phyloP scores from a whole-genome alignment of 2,888 invertebrate genomes.

The Creontiades dilutus region DNA sequence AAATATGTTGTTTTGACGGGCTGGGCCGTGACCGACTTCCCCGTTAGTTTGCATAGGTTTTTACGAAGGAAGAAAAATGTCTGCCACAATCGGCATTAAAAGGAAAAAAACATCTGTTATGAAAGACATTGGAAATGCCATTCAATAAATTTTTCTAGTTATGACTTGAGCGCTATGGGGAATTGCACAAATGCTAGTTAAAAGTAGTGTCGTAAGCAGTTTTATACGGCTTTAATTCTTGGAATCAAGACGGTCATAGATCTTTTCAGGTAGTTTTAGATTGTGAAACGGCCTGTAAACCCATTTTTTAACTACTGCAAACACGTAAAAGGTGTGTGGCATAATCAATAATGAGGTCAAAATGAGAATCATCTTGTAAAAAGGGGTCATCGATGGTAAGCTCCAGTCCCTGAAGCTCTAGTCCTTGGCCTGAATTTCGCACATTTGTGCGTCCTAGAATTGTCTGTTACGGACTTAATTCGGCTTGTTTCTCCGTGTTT shows the following conservation, averaged over 20 bases:
- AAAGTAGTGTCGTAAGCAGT: constrained; percentile 27
- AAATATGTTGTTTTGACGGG: constrained; percentile 22
- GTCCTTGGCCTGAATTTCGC: no score
- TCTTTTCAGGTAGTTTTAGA: background rate
- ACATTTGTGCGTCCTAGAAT: no score
- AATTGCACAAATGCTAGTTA: constrained; percentile 19
- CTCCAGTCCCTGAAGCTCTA: no score
- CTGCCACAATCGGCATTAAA: background rate
- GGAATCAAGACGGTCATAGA: background rate
- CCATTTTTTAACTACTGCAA: background rate
- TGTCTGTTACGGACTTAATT: no score
- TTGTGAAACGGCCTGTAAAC: constrained; percentile 3
- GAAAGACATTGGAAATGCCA: constrained; percentile 17
- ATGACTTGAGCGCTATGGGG: background rate
- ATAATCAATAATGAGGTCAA: no score
- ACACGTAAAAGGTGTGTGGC: background rate
- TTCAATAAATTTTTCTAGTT: constrained; percentile 30
- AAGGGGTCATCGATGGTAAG: no score
- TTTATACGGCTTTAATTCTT: background rate
- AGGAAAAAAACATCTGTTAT: background rate
- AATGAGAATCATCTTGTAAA: no score
- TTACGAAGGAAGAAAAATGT: background rate
- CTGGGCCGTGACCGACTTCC: constrained; percentile 8
- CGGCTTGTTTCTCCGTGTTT: no score
- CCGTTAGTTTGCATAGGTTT: background rate